These are phyloP conservation scores for Emydoidea blandingii DNA, from an alignment of 2,797 vertebrate species.

Conservation along the genomic window DNA sequence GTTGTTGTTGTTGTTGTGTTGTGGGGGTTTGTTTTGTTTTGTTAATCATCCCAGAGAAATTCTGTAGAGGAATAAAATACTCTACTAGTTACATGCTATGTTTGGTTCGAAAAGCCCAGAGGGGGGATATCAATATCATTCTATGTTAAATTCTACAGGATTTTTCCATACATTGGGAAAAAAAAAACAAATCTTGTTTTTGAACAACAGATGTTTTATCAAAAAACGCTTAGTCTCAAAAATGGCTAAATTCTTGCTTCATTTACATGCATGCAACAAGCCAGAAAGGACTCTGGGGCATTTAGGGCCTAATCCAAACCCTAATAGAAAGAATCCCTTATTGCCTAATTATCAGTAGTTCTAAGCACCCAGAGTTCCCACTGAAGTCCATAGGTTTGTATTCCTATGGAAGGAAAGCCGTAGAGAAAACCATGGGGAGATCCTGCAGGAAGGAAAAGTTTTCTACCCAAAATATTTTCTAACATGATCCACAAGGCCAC, in stretches of 20 bases:
- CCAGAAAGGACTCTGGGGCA: slow-evolving; percentile 36
- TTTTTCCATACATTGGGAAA: not conserved
- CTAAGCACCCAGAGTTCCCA: not conserved
- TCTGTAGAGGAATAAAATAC: fast-evolving
- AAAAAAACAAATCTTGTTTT: not conserved
- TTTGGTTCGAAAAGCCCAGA: not conserved
- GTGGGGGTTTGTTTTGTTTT: fast-evolving
- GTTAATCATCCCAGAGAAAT: not conserved
- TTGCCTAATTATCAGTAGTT: slow-evolving; percentile 54
- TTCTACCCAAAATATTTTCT: fast-evolving
- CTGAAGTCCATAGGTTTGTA: not conserved
- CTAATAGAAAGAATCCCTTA: slow-evolving; percentile 40
- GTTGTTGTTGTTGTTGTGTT: no score
- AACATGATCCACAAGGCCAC: fast-evolving
- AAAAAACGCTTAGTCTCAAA: slow-evolving; percentile 31
- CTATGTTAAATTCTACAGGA: not conserved
- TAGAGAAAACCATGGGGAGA: not conserved
- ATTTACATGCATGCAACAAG: not conserved
- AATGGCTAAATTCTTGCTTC: slow-evolving; percentile 8
- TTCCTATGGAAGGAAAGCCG: not conserved
- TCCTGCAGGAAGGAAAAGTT: not conserved
- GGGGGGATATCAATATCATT: not conserved
- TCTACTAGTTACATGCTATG: not conserved
- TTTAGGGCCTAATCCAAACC: slow-evolving; percentile 11
- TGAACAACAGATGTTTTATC: not conserved